A percentile compares a stretch with the other conserved stretches of the same genome.
Evolutionary conservation across 2,113 vertebrate genomes (phyloP).

Genomic region (Anarrhichthys ocellatus): DNA sequence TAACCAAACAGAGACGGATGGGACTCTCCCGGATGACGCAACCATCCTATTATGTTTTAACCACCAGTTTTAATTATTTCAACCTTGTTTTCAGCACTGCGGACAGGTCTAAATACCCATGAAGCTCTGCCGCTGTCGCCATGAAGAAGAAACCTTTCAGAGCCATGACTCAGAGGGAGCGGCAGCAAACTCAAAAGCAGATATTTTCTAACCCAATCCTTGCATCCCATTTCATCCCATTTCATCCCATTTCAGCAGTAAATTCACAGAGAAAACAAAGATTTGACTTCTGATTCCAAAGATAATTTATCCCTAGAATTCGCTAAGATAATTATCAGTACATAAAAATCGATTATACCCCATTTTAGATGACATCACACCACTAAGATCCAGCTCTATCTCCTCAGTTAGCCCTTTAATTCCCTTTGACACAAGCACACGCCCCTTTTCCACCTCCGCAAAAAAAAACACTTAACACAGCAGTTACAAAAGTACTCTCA

Average conservation of each 20-base stretch:
- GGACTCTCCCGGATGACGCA: neutral
- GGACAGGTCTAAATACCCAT: neutral
- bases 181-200: neutral
- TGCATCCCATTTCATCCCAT: neutral
- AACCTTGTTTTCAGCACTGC: neutral
- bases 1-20: neutral
- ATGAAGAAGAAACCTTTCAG: neutral
- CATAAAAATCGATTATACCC: conserved; percentile 6
- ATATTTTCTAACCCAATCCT: neutral
- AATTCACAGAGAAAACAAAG: neutral
- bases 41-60: neutral
- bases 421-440: conserved; percentile 35
- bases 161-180: neutral
- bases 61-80: neutral
- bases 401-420: conserved; percentile 25
- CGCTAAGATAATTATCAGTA: neutral
- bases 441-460: conserved; percentile 15
- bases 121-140: neutral
- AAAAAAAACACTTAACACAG: conserved; percentile 42
- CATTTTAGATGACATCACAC: conserved; percentile 19
- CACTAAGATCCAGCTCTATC: neutral
- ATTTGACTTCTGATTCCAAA: neutral
- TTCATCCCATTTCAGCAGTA: neutral
- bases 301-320: neutral
- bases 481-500: conserved; percentile 27